A percentile compares a stretch with the other conserved stretches of the same genome.
Evolutionary conservation across 2,888 invertebrate species (phyloP).

Genomic region (Phymatocera aterrima): DNA sequence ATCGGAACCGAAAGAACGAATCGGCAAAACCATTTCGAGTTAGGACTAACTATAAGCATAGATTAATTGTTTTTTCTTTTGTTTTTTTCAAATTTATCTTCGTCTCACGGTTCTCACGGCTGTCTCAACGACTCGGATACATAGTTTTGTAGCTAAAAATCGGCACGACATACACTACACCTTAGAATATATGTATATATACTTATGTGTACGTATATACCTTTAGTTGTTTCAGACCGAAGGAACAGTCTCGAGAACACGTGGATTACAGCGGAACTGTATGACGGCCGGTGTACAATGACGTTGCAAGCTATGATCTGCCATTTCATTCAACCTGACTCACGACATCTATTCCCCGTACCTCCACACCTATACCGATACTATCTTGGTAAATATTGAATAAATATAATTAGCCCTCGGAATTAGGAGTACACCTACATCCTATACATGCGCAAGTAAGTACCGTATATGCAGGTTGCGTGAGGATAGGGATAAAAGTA

Average conservation of each 20-base stretch:
- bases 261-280: slow-evolving; percentile 45
- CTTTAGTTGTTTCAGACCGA: background rate
- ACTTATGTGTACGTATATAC: too few relatives aligned
- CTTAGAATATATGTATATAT: too few relatives aligned
- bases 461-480: background rate
- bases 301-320: slow-evolving; percentile 63
- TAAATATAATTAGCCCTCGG: slow-evolving; percentile 66
- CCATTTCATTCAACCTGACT: slow-evolving; percentile 64
- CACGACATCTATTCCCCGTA: slow-evolving; percentile 58
- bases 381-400: slow-evolving; percentile 67
- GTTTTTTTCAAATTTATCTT: too few relatives aligned
- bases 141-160: too few relatives aligned
- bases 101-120: too few relatives aligned
- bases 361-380: too few relatives aligned
- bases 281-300: slow-evolving; percentile 58
- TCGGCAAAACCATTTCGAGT: too few relatives aligned
- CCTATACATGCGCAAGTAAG: background rate
- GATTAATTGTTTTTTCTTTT: too few relatives aligned
- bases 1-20: too few relatives aligned
- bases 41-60: too few relatives aligned
- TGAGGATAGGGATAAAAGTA: background rate
- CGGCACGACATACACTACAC: too few relatives aligned
- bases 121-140: too few relatives aligned
- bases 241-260: slow-evolving; percentile 30
- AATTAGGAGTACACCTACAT: slow-evolving; percentile 44